These are phyloP conservation scores for Drosophila meridionalis DNA, from an alignment of 2,888 invertebrate genomes.

Conservation along the genomic window DNA sequence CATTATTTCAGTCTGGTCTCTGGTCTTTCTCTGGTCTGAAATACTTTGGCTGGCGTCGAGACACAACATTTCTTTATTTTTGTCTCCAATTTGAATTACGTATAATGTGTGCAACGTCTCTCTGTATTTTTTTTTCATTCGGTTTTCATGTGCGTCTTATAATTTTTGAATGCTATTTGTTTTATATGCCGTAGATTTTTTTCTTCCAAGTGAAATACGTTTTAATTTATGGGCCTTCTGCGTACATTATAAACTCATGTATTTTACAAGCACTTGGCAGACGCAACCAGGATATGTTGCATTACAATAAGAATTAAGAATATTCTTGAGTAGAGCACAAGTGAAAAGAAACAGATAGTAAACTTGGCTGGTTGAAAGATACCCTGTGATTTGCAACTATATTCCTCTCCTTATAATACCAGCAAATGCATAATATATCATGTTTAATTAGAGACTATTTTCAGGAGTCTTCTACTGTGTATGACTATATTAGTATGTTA, in stretches of 20 bases:
- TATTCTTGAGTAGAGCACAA: conserved; percentile 6
- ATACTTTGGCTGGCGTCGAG: conserved; percentile 55
- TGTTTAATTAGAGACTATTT: too few species aligned
- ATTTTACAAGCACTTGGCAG: conserved; percentile 73
- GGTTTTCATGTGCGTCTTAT: conserved; percentile 55
- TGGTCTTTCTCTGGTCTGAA: conserved; percentile 40
- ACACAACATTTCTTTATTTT: conserved; percentile 59
- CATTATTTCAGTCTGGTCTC: conserved; percentile 21
- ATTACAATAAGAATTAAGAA: conserved; percentile 49
- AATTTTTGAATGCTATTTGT: conserved; percentile 77
- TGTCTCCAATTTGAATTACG: conserved; percentile 68
- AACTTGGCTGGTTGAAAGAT: background rate
- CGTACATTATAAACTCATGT: conserved; percentile 69
- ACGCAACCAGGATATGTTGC: conserved; percentile 67
- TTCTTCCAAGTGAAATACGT: conserved; percentile 82
- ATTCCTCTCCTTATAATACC: background rate
- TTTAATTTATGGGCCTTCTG: conserved; percentile 77
- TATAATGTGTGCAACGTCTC: conserved; percentile 40
- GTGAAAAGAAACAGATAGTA: background rate
- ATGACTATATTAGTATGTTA: too few species aligned
- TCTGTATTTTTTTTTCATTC: conserved; percentile 13
- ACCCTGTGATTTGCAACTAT: background rate
- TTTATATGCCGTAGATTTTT: conserved; percentile 74
- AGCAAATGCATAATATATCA: background rate
- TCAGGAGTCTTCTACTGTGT: too few species aligned